Percentiles rank a stretch among this genome's conserved stretches.
Conservation (phyloP, 1,140 invertebrate genomes). For the Pseudoatta argentina region DNA sequence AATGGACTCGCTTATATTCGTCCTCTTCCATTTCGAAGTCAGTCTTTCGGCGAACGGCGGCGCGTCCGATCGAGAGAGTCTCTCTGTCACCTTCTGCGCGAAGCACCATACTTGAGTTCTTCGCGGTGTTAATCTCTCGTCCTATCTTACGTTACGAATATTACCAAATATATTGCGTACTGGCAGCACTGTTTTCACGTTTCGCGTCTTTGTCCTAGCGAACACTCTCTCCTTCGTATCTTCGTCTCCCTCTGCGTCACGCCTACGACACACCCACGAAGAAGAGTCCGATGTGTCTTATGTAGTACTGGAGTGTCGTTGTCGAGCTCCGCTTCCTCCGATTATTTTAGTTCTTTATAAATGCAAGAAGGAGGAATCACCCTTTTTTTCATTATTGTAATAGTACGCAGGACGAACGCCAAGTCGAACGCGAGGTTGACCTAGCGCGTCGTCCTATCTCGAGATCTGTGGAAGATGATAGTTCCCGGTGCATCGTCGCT, state of each 20-base stretch:
- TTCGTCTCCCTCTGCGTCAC: slow-evolving; percentile 26
- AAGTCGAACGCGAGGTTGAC: slow-evolving; percentile 25
- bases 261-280: slow-evolving; percentile 59
- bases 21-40: slow-evolving; percentile 28
- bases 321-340: neutral
- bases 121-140: slow-evolving; percentile 41
- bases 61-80: slow-evolving; percentile 48
- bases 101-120: slow-evolving; percentile 34
- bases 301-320: neutral
- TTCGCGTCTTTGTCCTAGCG: slow-evolving; percentile 55
- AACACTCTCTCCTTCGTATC: slow-evolving; percentile 49
- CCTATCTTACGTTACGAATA: slow-evolving; percentile 73
- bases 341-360: slow-evolving; percentile 9
- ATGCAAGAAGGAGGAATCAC: slow-evolving; percentile 37
- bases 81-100: neutral
- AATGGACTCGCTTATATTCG: slow-evolving; percentile 56
- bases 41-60: slow-evolving; percentile 54
- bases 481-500: slow-evolving; percentile 54
- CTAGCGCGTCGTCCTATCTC: slow-evolving; percentile 50
- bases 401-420: slow-evolving; percentile 58
- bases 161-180: slow-evolving; percentile 80
- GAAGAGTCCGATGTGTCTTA: slow-evolving; percentile 41
- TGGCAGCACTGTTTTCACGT: slow-evolving; percentile 80
- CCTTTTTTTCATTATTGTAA: neutral
- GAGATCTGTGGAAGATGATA: slow-evolving; percentile 53